phyloP scores from a whole-genome alignment of 2,797 vertebrate species.

The Peromyscus eremicus region DNA sequence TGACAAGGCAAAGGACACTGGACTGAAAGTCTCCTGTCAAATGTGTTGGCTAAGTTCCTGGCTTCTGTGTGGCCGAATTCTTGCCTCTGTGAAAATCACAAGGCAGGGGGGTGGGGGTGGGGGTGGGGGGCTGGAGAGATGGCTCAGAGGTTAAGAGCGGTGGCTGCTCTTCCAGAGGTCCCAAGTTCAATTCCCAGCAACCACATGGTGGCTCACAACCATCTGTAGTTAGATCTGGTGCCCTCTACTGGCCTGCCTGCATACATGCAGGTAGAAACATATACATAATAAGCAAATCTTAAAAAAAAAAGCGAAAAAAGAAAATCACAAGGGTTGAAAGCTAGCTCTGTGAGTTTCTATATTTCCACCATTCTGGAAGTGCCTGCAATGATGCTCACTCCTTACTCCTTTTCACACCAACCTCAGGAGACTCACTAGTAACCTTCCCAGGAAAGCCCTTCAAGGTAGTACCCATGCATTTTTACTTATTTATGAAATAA shows the following conservation, averaged over 20 bases:
- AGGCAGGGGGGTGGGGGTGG: not conserved
- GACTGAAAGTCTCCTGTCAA: not conserved
- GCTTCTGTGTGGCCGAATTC: not conserved
- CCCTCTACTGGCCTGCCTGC: no score
- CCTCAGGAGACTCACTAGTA: not conserved
- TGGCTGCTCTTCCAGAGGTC: no score
- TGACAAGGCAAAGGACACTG: not conserved
- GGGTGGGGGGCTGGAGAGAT: no score
- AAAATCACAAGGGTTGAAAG: not conserved
- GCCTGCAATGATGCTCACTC: not conserved
- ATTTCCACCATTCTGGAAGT: not conserved
- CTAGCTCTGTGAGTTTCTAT: not conserved
- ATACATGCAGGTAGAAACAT: no score
- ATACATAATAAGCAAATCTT: no score
- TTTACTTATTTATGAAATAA: slow-evolving; percentile 36
- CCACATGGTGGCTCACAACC: no score
- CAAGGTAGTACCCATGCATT: not conserved
- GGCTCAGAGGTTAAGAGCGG: no score
- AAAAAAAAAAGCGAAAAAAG: no score
- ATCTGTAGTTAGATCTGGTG: no score
- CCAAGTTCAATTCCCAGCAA: no score
- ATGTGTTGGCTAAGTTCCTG: not conserved
- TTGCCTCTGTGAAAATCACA: not conserved
- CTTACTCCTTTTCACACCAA: not conserved
- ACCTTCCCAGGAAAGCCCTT: not conserved